Percentiles rank a stretch among this genome's conserved stretches.
Conservation (phyloP, 2,113 vertebrate genomes). For the Upupa epops region DNA sequence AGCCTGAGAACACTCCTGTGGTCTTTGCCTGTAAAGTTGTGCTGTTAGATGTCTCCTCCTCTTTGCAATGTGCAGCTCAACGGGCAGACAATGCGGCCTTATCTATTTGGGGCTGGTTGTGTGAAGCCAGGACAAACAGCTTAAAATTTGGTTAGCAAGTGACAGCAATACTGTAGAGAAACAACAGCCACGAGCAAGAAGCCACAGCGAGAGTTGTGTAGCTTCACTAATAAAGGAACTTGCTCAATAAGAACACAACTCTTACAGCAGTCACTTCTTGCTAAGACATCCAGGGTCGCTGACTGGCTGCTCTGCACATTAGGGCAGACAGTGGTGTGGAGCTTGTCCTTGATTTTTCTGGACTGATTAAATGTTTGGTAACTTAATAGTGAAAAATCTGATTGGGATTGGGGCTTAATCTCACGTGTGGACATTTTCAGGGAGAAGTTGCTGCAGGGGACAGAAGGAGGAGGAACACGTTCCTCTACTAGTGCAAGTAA, state of each 20-base stretch:
- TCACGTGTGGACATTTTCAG: not conserved
- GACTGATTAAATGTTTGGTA: not conserved
- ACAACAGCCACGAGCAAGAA: not conserved
- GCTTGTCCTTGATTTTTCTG: not conserved
- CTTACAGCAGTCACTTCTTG: not conserved
- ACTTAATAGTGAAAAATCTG: not conserved
- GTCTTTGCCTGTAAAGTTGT: not conserved
- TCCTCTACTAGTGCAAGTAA: not conserved
- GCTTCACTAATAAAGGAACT: not conserved
- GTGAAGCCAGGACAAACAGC: not conserved
- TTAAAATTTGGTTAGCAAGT: not conserved
- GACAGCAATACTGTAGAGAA: not conserved
- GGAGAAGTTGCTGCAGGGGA: not conserved
- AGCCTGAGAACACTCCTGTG: not conserved
- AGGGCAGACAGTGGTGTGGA: not conserved
- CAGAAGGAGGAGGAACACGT: not conserved
- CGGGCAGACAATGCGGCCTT: not conserved
- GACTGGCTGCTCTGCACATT: not conserved
- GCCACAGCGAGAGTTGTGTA: not conserved
- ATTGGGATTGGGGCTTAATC: not conserved
- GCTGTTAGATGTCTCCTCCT: not conserved
- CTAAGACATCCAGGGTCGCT: not conserved
- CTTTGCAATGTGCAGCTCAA: not conserved
- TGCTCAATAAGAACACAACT: not conserved
- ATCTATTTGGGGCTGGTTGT: not conserved